Percentiles rank a stretch among this genome's conserved stretches.
phyloP scores from a whole-genome alignment of 2,888 invertebrate species.

The Athalia circularis region DNA sequence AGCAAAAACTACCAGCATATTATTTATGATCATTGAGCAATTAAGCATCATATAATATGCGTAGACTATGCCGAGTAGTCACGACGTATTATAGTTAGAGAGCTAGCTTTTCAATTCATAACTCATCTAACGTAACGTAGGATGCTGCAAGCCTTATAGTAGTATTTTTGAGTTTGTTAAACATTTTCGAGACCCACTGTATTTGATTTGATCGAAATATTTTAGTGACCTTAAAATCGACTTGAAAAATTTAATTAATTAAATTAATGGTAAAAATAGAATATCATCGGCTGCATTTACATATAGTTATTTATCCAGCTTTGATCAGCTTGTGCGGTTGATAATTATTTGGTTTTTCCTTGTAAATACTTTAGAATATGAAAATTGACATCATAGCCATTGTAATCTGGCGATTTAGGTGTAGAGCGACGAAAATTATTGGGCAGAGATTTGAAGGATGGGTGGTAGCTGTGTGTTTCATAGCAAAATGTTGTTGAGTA shows the following conservation, averaged over 20 bases:
- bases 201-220: too few species aligned
- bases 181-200: not conserved
- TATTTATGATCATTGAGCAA: not conserved
- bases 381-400: conserved; percentile 4
- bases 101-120: not conserved
- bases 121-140: not conserved
- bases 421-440: conserved; percentile 11
- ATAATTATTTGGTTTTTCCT: not conserved
- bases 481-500: conserved; percentile 68
- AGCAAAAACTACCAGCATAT: not conserved
- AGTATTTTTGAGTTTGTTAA: not conserved
- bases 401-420: not conserved
- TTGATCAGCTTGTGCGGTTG: not conserved
- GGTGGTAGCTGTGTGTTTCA: conserved; percentile 68
- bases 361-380: not conserved
- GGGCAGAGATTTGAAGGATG: conserved; percentile 59
- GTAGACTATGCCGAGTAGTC: conserved; percentile 7
- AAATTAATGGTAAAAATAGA: too few species aligned
- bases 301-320: not conserved
- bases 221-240: too few species aligned
- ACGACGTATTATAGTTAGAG: not conserved
- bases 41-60: not conserved
- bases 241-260: too few species aligned
- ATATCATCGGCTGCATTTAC: not conserved
- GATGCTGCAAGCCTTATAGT: conserved; percentile 10